Conservation (phyloP, 2,888 invertebrate genomes). For the Neelides folsomi region DNA sequence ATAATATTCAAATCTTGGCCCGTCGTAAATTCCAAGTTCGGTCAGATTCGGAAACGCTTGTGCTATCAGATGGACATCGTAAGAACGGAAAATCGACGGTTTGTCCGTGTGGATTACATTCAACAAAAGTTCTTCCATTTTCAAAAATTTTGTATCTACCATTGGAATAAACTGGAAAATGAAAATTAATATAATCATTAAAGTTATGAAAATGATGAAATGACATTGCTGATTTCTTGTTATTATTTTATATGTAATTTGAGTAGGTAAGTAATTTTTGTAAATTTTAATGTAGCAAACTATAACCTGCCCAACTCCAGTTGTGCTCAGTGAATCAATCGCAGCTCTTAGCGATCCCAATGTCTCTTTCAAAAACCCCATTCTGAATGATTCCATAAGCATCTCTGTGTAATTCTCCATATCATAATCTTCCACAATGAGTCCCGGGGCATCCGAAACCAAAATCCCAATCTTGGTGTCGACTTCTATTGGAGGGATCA, state of each 20-base stretch:
- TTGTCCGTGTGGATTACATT: conserved; percentile 4
- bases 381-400: background rate
- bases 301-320: conserved; percentile 10
- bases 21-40: conserved; percentile 16
- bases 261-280: too few relatives aligned
- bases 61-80: conserved; percentile 14
- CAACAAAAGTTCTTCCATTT: conserved; percentile 3
- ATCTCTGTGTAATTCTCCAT: background rate
- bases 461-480: conserved; percentile 16
- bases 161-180: too few relatives aligned
- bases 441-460: conserved; percentile 15
- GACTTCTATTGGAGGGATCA: conserved; percentile 11
- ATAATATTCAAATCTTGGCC: conserved; percentile 15
- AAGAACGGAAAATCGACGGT: background rate
- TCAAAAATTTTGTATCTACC: background rate
- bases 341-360: conserved; percentile 14
- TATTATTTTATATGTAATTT: too few relatives aligned
- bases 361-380: conserved; percentile 2
- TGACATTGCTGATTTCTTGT: background rate
- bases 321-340: conserved; percentile 12
- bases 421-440: conserved; percentile 8
- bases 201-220: too few relatives aligned
- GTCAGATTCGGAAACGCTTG: conserved; percentile 18
- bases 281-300: conserved; percentile 1
- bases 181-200: too few relatives aligned